These are phyloP conservation scores for Glaucopsyche alexis DNA, from an alignment of 2,888 invertebrate species.

Conservation along the genomic window DNA sequence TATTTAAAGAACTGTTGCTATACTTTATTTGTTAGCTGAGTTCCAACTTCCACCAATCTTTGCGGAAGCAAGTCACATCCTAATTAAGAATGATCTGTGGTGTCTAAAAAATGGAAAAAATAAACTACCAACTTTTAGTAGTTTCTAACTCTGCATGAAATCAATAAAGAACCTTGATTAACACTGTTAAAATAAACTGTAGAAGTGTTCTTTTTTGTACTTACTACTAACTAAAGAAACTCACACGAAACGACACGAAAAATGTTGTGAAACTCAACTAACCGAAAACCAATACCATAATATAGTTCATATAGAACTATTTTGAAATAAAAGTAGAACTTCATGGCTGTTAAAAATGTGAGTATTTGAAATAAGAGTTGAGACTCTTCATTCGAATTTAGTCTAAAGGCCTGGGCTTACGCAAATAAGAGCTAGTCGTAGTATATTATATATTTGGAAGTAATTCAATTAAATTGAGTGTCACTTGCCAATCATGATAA, in stretches of 20 bases:
- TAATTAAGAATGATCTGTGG: background rate
- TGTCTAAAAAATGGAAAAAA: background rate
- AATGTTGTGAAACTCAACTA: too few relatives aligned
- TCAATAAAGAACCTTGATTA: background rate
- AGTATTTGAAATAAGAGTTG: too few relatives aligned
- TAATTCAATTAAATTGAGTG: slow-evolving; percentile 14
- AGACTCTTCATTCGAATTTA: too few relatives aligned
- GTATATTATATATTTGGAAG: background rate
- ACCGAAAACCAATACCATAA: too few relatives aligned
- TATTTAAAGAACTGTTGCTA: background rate
- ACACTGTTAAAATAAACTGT: too few relatives aligned
- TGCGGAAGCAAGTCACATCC: background rate
- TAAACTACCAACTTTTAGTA: background rate
- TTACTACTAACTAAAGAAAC: too few relatives aligned
- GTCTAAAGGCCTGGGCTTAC: background rate
- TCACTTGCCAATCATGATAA: background rate
- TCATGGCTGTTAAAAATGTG: too few relatives aligned
- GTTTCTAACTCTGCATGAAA: background rate
- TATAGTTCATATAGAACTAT: too few relatives aligned
- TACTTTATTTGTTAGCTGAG: background rate
- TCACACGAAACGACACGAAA: too few relatives aligned
- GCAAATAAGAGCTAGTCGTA: background rate
- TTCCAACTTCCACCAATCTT: background rate
- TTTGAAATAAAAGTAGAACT: too few relatives aligned
- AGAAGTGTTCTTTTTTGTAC: too few relatives aligned